A percentile compares a stretch with the other conserved stretches of the same genome.
These are phyloP conservation scores for Drosophila jambulina DNA, from an alignment of 1,140 invertebrate genomes.

Conservation along the genomic window DNA sequence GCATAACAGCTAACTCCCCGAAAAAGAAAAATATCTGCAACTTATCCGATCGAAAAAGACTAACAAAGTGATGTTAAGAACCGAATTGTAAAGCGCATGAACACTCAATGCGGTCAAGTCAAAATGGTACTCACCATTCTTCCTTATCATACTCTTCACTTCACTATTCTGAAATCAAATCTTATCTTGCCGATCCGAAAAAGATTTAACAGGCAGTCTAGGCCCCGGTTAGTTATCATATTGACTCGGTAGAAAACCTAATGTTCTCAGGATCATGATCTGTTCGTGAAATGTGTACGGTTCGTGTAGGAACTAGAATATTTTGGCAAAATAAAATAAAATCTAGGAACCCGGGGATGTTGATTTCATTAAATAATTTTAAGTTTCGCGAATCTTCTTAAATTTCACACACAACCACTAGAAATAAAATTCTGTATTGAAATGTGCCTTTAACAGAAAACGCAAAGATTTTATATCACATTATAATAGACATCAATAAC, in stretches of 20 bases:
- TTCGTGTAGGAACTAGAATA: too few relatives aligned
- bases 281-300: not conserved
- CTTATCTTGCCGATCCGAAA: not conserved
- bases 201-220: too few relatives aligned
- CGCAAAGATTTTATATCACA: not conserved
- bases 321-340: not conserved
- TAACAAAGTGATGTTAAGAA: too few relatives aligned
- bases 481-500: too few relatives aligned
- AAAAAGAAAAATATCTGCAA: not conserved
- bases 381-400: not conserved
- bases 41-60: too few relatives aligned
- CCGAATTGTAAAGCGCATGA: too few relatives aligned
- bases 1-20: not conserved
- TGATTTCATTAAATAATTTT: not conserved
- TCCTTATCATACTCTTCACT: too few relatives aligned
- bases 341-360: not conserved
- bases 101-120: too few relatives aligned
- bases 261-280: not conserved
- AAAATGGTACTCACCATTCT: too few relatives aligned
- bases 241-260: not conserved
- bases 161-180: not conserved
- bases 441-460: not conserved
- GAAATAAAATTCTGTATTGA: not conserved
- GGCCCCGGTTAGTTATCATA: not conserved
- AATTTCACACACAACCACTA: not conserved